Percentiles rank a stretch among this genome's conserved stretches.
Conservation (phyloP, 2,113 vertebrate species). For the Menura novaehollandiae region DNA sequence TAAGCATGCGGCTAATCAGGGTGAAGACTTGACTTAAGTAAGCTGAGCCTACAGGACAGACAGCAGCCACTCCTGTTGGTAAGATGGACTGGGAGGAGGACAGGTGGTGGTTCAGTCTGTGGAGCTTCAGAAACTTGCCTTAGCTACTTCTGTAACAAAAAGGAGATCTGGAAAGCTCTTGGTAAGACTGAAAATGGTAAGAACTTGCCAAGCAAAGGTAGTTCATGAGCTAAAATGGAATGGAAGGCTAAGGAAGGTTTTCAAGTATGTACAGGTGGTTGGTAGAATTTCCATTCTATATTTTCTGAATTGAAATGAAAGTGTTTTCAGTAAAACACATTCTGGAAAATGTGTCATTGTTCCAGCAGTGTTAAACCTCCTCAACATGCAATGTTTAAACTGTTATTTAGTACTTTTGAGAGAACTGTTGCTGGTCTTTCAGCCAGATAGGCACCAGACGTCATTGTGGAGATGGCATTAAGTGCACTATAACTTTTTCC, state of each 20-base stretch:
- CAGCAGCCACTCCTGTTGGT: not conserved
- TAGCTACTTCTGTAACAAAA: not conserved
- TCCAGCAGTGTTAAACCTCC: not conserved
- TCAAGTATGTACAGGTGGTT: not conserved
- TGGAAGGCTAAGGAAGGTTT: not conserved
- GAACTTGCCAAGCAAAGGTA: not conserved
- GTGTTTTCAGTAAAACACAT: not conserved
- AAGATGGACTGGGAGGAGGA: not conserved
- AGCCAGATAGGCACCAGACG: not conserved
- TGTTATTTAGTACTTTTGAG: not conserved
- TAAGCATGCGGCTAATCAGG: not conserved
- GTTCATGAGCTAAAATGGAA: not conserved
- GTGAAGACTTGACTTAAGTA: not conserved
- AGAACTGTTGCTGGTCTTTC: not conserved
- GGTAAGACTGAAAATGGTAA: not conserved
- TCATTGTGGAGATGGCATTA: not conserved
- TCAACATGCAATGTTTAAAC: not conserved
- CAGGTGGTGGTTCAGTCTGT: not conserved
- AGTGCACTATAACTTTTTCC: not conserved
- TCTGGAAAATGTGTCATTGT: not conserved
- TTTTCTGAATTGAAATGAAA: not conserved
- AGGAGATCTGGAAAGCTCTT: not conserved
- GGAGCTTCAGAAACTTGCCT: not conserved
- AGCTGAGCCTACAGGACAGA: not conserved
- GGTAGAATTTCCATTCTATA: not conserved